These are phyloP conservation scores for Selenia dentaria DNA, from an alignment of 2,888 invertebrate genomes.

Conservation along the genomic window DNA sequence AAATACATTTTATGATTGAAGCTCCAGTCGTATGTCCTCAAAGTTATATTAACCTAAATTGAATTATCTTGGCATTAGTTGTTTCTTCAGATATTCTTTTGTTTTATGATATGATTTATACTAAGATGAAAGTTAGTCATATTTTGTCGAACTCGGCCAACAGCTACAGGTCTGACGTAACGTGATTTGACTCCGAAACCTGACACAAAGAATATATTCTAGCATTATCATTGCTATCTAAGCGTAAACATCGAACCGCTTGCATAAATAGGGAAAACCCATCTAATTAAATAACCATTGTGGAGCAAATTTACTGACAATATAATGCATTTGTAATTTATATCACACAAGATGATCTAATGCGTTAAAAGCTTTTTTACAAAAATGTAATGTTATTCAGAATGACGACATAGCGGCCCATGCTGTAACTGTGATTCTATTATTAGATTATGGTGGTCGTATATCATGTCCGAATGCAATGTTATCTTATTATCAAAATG, in stretches of 20 bases:
- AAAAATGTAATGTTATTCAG: slow-evolving; percentile 41
- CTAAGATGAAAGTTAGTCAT: too few relatives aligned
- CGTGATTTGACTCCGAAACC: slow-evolving; percentile 1
- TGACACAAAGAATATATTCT: slow-evolving; percentile 1
- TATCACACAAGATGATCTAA: slow-evolving; percentile 33
- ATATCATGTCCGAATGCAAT: slow-evolving; percentile 26
- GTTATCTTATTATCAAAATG: slow-evolving; percentile 4
- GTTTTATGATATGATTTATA: too few relatives aligned
- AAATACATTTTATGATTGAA: too few relatives aligned
- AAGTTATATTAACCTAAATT: too few relatives aligned
- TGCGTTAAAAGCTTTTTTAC: slow-evolving; percentile 31
- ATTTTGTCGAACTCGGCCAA: too few relatives aligned
- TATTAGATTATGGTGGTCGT: slow-evolving; percentile 36
- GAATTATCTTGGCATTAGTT: too few relatives aligned
- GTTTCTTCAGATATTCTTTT: too few relatives aligned
- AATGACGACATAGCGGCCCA: slow-evolving; percentile 39
- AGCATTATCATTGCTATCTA: slow-evolving; percentile 15
- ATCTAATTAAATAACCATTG: slow-evolving; percentile 21
- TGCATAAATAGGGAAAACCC: slow-evolving; percentile 27
- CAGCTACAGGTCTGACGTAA: background rate
- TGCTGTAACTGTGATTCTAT: slow-evolving; percentile 44
- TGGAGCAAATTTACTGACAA: slow-evolving; percentile 18
- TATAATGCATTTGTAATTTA: slow-evolving; percentile 22
- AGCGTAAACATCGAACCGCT: slow-evolving; percentile 8
- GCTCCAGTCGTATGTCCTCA: too few relatives aligned